Percentiles rank a stretch among this genome's conserved stretches.
phyloP scores from a whole-genome alignment of 2,113 vertebrate species.

The Prochilodus magdalenae region DNA sequence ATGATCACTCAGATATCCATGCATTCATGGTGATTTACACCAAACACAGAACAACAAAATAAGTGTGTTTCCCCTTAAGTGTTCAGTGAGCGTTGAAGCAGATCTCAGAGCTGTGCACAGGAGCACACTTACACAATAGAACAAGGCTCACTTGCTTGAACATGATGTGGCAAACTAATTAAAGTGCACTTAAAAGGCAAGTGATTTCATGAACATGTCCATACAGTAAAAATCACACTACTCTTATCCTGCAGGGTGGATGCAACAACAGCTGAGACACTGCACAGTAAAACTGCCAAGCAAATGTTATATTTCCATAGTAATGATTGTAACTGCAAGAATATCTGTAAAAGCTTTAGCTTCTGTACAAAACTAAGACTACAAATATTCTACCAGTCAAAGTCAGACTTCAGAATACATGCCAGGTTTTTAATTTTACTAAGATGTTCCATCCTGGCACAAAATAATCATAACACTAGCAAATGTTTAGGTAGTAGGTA shows the following conservation, averaged over 20 bases:
- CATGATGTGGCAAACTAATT: background rate
- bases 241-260: background rate
- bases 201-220: background rate
- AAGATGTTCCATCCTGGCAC: no score
- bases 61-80: background rate
- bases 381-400: no score
- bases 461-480: no score
- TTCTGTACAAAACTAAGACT: no score
- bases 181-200: background rate
- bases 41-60: background rate
- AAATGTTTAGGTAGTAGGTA: no score
- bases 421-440: no score
- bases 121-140: background rate
- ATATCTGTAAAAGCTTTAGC: no score
- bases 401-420: no score
- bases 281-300: background rate
- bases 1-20: background rate
- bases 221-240: background rate
- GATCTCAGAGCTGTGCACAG: background rate
- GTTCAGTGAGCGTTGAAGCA: background rate
- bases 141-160: background rate
- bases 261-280: background rate
- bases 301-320: no score
- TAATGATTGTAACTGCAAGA: no score
- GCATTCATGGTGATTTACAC: background rate